Evolutionary conservation across 2,888 invertebrate species (phyloP).

Genomic region (Leptinotarsa haldemani): DNA sequence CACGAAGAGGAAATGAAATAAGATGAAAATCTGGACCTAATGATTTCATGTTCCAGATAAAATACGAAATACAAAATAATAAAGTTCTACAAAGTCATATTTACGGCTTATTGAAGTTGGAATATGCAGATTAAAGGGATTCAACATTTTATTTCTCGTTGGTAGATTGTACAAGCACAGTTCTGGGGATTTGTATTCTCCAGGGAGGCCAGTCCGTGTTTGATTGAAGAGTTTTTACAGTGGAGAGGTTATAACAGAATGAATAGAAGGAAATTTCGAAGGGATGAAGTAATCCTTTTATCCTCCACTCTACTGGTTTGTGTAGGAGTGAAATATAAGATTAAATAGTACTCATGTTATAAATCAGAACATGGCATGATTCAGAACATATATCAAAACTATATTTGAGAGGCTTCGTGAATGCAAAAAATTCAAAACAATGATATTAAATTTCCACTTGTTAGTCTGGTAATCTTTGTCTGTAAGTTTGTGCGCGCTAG

Average conservation of each 20-base stretch:
- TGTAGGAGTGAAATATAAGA: too few relatives aligned
- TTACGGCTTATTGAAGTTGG: slow-evolving; percentile 47
- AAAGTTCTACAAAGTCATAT: slow-evolving; percentile 42
- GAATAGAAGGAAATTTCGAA: background rate
- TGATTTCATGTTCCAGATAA: slow-evolving; percentile 36
- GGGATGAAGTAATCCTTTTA: too few relatives aligned
- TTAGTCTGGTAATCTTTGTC: too few relatives aligned
- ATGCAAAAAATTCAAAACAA: too few relatives aligned
- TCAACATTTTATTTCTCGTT: slow-evolving; percentile 41
- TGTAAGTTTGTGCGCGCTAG: too few relatives aligned
- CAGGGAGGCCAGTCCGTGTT: background rate
- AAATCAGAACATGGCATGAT: too few relatives aligned
- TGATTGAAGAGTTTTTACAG: slow-evolving; percentile 12
- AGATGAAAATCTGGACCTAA: slow-evolving; percentile 34
- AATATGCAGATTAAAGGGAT: slow-evolving; percentile 44
- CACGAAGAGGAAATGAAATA: slow-evolving; percentile 31
- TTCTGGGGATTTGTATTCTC: slow-evolving; percentile 10
- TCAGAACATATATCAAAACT: too few relatives aligned
- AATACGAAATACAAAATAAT: slow-evolving; percentile 42
- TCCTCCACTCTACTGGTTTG: too few relatives aligned
- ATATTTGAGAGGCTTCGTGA: too few relatives aligned
- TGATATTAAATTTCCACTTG: too few relatives aligned
- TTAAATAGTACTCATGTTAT: too few relatives aligned
- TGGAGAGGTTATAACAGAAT: background rate
- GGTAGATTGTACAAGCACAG: slow-evolving; percentile 13